Base-by-base conservation (phyloP, 2,113 vertebrate species). In the Pelusios castaneus region DNA sequence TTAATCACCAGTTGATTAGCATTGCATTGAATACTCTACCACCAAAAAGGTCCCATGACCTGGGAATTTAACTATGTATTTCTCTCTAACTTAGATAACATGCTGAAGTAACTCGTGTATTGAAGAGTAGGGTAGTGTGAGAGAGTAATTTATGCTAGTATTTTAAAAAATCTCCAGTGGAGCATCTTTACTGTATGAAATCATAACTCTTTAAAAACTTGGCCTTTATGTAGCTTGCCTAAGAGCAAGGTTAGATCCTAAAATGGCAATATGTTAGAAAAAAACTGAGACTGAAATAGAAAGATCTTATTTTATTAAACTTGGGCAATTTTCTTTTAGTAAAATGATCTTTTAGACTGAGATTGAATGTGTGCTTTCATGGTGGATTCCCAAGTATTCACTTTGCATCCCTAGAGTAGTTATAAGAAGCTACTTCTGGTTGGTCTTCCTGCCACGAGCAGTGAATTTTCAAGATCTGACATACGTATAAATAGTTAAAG, bases 301-400 rank as follows among this genome's bases (percentile, higher is more conserved):
- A 97, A 90, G 89, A 90, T 88, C 90, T 95, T 92, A 77, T 94
- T 94, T 96, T 94, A 96, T 93, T 94, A 95, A 96, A 85, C 90
- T 77, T 95, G 86, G 94, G 94, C 95, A 95, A 95, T 97, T 95
- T 96, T 96, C 93, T 95, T 92, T 95, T 95, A 96, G 96, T 96
- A 96, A 95, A 96, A 96, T 96, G 95, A 97, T 31, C 87, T 95
- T 97, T 95, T 96, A 92, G 97, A 95, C 94, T 92, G 95, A 97
- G 92, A 52, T 92, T 87, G 88, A 97, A 96, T 92, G 94, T 94
- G 93, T 96, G 95, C 95, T 92, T 95, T 96, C 91, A 92, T 93
- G 93, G 93, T 95, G 96, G 94, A 94, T 90, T 93, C 95, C 10
- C 92, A 97, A 97, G 96, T 97, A 97, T 94, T 93, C 93, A 95